Conservation (phyloP, 2,888 invertebrate species). For the Acleris emargana region DNA sequence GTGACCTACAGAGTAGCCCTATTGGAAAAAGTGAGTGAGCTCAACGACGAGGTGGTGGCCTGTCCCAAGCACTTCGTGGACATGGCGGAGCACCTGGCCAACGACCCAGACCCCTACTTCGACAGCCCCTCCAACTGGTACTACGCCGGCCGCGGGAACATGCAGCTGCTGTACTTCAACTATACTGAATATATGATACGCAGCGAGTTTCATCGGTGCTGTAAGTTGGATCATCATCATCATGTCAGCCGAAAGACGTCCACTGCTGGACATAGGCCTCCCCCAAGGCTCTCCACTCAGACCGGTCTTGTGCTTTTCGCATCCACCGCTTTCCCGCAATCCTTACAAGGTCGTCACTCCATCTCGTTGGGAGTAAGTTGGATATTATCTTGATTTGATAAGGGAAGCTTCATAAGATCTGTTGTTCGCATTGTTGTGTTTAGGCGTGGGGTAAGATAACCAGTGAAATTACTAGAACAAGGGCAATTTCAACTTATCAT, state of each 20-base stretch:
- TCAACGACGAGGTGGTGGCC: constrained; percentile 65
- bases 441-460: no score
- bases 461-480: no score
- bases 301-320: no score
- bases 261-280: no score
- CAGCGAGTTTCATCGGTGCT: constrained; percentile 63
- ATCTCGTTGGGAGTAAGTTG: no score
- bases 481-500: no score
- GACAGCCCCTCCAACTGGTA: constrained; percentile 74
- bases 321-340: no score
- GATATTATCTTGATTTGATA: constrained; percentile 3
- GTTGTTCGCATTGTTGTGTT: no score
- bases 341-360: no score
- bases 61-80: constrained; percentile 67
- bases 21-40: constrained; percentile 42
- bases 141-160: constrained; percentile 72
- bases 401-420: background rate
- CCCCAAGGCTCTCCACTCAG: no score
- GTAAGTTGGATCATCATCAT: no score
- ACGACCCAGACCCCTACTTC: constrained; percentile 70
- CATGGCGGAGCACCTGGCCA: constrained; percentile 62
- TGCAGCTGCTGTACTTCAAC: constrained; percentile 56
- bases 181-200: constrained; percentile 65
- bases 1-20: background rate
- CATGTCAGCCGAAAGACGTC: no score